Evolutionary conservation across 2,888 invertebrate genomes (phyloP).

Genomic region (Drosophila anomalata): DNA sequence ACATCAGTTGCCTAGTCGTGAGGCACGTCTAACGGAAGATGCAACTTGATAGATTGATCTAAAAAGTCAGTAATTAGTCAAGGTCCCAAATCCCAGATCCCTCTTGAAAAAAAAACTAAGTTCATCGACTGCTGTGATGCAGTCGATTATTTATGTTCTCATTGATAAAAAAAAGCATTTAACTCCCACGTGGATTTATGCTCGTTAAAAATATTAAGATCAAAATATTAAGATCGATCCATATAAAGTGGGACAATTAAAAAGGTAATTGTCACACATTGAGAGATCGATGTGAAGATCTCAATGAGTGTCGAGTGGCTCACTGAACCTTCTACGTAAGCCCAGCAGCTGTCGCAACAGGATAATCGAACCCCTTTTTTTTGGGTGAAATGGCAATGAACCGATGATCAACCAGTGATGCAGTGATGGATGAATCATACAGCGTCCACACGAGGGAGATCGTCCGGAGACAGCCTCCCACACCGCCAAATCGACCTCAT

Average conservation of each 20-base stretch:
- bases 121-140: conserved; percentile 57
- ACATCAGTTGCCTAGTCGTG: conserved; percentile 36
- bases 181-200: conserved; percentile 32
- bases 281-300: conserved; percentile 37
- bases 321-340: conserved; percentile 61
- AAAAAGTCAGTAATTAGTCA: conserved; percentile 11
- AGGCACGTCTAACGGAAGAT: conserved; percentile 27
- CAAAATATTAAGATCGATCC: conserved; percentile 21
- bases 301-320: conserved; percentile 44
- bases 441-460: conserved; percentile 15
- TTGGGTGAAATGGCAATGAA: conserved; percentile 75
- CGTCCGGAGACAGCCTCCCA: conserved; percentile 23
- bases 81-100: neutral
- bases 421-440: conserved; percentile 49
- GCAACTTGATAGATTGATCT: conserved; percentile 17
- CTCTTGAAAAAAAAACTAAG: conserved; percentile 14
- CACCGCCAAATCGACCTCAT: conserved; percentile 11
- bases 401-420: conserved; percentile 31
- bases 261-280: conserved; percentile 73
- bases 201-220: conserved; percentile 20
- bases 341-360: conserved; percentile 46
- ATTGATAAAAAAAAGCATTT: conserved; percentile 33
- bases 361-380: conserved; percentile 17
- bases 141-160: conserved; percentile 22
- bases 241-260: conserved; percentile 58